Evolutionary conservation across 1,140 invertebrate species (phyloP).

Genomic region (Calephelis virginiensis): DNA sequence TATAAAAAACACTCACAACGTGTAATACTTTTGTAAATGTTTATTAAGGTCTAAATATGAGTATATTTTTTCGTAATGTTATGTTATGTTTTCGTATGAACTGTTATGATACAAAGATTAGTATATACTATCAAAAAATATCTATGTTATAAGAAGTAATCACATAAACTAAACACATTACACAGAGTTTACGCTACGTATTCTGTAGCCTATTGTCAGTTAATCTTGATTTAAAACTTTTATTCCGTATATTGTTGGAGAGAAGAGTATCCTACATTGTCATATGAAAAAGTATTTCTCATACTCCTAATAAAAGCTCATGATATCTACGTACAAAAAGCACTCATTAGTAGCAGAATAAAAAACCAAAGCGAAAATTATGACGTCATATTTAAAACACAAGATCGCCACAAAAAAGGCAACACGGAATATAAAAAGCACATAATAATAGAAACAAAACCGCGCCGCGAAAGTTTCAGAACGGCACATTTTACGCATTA

Average conservation of each 20-base stretch:
- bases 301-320: slow-evolving; percentile 29
- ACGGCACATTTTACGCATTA: slow-evolving; percentile 63
- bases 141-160: no score
- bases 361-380: slow-evolving; percentile 41
- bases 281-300: slow-evolving; percentile 23
- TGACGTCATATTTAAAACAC: slow-evolving; percentile 49
- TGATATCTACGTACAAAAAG: slow-evolving; percentile 31
- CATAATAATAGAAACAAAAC: slow-evolving; percentile 68
- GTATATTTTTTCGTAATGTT: no score
- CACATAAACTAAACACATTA: no score
- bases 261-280: slow-evolving; percentile 16
- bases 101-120: no score
- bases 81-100: no score
- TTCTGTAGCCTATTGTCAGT: not conserved
- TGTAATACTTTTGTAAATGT: no score
- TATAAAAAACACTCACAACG: no score
- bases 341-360: slow-evolving; percentile 35
- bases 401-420: slow-evolving; percentile 54
- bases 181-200: no score
- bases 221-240: slow-evolving; percentile 1
- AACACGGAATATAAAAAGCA: slow-evolving; percentile 55
- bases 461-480: slow-evolving; percentile 55
- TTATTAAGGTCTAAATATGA: no score
- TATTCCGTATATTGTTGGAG: slow-evolving; percentile 2
- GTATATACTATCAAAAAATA: no score